phyloP scores from a whole-genome alignment of 2,888 invertebrate genomes.

The Sipha maydis region DNA sequence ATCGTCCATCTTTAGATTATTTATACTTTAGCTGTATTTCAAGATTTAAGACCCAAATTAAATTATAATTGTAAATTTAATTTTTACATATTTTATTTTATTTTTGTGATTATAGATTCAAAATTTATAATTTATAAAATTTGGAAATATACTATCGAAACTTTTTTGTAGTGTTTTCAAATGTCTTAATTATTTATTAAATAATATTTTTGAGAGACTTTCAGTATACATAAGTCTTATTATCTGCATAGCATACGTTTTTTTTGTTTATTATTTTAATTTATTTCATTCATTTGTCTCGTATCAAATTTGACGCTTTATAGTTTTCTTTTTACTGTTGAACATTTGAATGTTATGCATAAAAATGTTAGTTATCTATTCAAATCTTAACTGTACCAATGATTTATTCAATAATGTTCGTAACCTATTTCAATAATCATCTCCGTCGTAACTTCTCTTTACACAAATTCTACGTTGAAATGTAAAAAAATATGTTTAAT shows the following conservation, averaged over 20 bases:
- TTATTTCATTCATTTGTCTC: background rate
- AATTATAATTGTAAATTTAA: too few relatives aligned
- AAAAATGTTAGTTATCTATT: background rate
- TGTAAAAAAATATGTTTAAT: constrained; percentile 9
- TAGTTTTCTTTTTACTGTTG: background rate
- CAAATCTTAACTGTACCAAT: background rate
- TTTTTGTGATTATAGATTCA: too few relatives aligned
- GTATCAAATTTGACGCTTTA: too few relatives aligned
- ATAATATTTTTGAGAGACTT: background rate
- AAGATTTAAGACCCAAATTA: too few relatives aligned
- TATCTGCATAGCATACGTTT: background rate
- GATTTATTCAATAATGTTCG: background rate
- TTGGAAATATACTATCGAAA: too few relatives aligned
- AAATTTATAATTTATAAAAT: too few relatives aligned
- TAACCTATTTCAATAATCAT: constrained; percentile 5
- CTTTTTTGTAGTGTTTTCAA: too few relatives aligned
- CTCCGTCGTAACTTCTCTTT: background rate
- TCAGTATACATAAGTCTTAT: background rate
- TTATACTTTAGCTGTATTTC: background rate
- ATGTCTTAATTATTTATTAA: too few relatives aligned
- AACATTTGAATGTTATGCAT: background rate
- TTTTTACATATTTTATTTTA: too few relatives aligned
- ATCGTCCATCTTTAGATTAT: background rate
- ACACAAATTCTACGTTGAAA: constrained; percentile 15
- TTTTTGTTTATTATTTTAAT: background rate